Percentiles rank a stretch among this genome's conserved stretches.
These are phyloP conservation scores for Ganaspis sp. DNA, from an alignment of 1,140 invertebrate species.

Conservation along the genomic window DNA sequence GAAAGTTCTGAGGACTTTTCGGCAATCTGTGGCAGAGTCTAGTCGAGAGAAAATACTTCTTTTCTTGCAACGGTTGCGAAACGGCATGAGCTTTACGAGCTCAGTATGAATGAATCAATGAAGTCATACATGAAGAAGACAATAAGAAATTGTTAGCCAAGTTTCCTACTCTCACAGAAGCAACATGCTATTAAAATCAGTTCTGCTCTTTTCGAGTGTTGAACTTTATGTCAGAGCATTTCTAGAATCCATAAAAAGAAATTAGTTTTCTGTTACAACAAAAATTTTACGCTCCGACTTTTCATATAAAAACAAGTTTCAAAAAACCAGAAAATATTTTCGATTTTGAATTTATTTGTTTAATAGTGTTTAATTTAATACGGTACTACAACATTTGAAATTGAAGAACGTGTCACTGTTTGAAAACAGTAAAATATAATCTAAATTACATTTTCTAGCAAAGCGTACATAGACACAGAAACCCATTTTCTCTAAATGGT, in stretches of 20 bases:
- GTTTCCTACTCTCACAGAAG: background rate
- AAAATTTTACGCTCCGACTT: background rate
- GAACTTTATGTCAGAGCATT: background rate
- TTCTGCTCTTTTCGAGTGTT: background rate
- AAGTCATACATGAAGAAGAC: conserved; percentile 19
- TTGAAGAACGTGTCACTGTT: too few relatives aligned
- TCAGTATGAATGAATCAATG: conserved; percentile 28
- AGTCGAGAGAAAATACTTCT: conserved; percentile 46
- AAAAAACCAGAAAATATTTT: background rate
- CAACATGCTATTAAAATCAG: conserved; percentile 13
- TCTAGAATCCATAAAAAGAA: conserved; percentile 28
- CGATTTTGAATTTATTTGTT: background rate
- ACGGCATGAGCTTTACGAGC: conserved; percentile 24
- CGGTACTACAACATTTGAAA: too few relatives aligned
- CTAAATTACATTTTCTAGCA: too few relatives aligned
- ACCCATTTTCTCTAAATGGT: background rate
- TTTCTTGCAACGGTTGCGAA: conserved; percentile 58
- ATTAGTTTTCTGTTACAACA: background rate
- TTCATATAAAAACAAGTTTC: background rate
- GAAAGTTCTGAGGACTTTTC: background rate
- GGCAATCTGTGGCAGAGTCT: conserved; percentile 23
- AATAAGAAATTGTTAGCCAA: conserved; percentile 6
- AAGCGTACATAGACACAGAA: background rate
- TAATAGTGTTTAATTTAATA: too few relatives aligned
- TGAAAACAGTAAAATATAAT: too few relatives aligned